These are phyloP conservation scores for Condylura cristata DNA, from an alignment of 2,113 vertebrate species.

Conservation along the genomic window DNA sequence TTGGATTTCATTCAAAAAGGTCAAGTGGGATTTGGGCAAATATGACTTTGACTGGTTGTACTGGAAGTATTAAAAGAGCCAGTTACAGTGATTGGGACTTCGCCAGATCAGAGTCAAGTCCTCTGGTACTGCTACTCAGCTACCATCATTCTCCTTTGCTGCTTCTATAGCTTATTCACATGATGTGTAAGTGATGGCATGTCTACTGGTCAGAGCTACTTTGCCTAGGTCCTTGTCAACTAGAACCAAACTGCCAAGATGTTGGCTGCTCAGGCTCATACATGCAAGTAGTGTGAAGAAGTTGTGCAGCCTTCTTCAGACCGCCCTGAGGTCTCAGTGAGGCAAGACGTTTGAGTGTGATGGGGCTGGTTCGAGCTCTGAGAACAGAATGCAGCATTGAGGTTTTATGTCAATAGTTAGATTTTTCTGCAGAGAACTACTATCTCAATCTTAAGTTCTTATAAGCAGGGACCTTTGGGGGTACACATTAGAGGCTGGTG, in stretches of 20 bases:
- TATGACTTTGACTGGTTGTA: not conserved
- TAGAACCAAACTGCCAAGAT: not conserved
- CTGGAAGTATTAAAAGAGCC: not conserved
- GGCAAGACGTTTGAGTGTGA: not conserved
- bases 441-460: not conserved
- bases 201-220: not conserved
- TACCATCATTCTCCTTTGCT: not conserved
- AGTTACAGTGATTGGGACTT: not conserved
- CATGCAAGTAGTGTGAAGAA: not conserved
- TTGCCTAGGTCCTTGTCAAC: not conserved
- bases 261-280: not conserved
- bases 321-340: not conserved
- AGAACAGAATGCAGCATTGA: slow-evolving; percentile 23
- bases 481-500: not conserved
- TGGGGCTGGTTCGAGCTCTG: not conserved
- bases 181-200: not conserved
- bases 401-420: not conserved
- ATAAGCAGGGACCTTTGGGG: not conserved
- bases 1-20: not conserved
- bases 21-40: not conserved
- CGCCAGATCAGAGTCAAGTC: not conserved
- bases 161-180: not conserved
- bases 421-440: not conserved
- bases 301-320: not conserved
- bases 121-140: not conserved